Evolutionary conservation across 2,797 vertebrate genomes (phyloP).

Genomic region (Alauda arvensis): DNA sequence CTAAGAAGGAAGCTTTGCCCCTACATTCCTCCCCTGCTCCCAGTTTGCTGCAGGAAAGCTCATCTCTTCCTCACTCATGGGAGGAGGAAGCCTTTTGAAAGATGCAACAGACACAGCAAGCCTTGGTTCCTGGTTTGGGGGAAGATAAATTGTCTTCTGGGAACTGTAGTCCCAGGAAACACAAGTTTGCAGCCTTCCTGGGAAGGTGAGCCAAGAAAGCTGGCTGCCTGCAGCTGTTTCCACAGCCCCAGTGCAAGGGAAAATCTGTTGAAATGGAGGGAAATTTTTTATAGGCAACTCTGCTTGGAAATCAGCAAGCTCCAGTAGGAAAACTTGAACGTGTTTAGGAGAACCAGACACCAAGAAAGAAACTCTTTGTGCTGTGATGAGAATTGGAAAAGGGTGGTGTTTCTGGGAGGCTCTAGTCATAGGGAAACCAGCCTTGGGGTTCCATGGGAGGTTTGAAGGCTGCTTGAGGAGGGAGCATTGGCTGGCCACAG

Average conservation of each 20-base stretch:
- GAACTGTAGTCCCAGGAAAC: background rate
- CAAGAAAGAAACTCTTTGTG: background rate
- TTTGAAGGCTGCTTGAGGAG: background rate
- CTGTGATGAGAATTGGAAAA: background rate
- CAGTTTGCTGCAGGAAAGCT: background rate
- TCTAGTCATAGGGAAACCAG: background rate
- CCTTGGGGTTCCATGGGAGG: background rate
- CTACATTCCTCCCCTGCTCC: background rate
- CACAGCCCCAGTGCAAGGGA: background rate
- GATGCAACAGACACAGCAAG: rapidly evolving
- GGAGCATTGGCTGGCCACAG: background rate
- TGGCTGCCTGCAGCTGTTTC: background rate
- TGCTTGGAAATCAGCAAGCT: background rate
- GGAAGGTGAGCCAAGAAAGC: background rate
- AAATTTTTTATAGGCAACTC: background rate
- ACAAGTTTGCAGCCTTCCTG: background rate
- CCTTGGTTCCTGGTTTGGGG: background rate
- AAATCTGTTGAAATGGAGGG: background rate
- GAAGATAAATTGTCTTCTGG: background rate
- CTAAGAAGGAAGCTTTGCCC: background rate
- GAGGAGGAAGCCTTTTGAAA: background rate
- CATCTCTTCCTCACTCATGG: rapidly evolving
- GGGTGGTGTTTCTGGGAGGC: background rate
- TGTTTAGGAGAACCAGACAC: background rate
- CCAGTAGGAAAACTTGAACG: background rate